Conservation (phyloP, 2,888 invertebrate species). For the Ormia ochracea region DNA sequence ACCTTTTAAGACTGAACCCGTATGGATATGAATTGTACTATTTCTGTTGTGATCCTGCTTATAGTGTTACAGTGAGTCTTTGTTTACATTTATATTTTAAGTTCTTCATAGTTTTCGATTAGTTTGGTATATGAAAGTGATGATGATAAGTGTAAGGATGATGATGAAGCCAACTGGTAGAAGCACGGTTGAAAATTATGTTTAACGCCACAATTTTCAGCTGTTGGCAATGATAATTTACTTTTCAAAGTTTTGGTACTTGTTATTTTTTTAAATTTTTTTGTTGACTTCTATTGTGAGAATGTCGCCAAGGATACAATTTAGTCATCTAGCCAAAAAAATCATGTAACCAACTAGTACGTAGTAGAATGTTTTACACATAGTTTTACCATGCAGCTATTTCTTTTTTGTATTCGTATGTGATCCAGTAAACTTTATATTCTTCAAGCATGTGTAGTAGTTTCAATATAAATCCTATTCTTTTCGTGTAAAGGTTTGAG, state of each 20-base stretch:
- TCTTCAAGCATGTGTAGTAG: slow-evolving; percentile 26
- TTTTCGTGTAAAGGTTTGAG: slow-evolving; percentile 9
- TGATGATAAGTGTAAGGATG: slow-evolving; percentile 18
- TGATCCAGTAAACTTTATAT: slow-evolving; percentile 36
- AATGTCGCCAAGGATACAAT: slow-evolving; percentile 68
- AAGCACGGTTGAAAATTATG: slow-evolving; percentile 2
- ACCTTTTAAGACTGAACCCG: not conserved
- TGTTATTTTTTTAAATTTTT: slow-evolving; percentile 59
- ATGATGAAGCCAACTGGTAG: slow-evolving; percentile 12
- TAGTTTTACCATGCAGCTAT: slow-evolving; percentile 51
- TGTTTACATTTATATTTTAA: slow-evolving; percentile 20
- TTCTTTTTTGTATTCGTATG: slow-evolving; percentile 37
- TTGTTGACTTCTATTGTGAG: slow-evolving; percentile 59
- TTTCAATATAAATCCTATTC: slow-evolving; percentile 2
- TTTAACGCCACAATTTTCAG: not conserved
- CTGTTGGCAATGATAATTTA: slow-evolving; percentile 52
- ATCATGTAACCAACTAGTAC: slow-evolving; percentile 25
- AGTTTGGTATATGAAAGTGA: slow-evolving; percentile 32
- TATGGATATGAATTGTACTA: slow-evolving; percentile 4
- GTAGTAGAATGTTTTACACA: slow-evolving; percentile 35
- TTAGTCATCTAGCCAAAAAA: slow-evolving; percentile 20
- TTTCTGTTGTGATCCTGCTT: not conserved
- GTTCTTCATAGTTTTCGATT: slow-evolving; percentile 46
- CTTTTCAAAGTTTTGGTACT: slow-evolving; percentile 39
- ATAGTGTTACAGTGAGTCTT: not conserved